Conservation (phyloP, 2,113 vertebrate genomes). For the Prunella himalayana region DNA sequence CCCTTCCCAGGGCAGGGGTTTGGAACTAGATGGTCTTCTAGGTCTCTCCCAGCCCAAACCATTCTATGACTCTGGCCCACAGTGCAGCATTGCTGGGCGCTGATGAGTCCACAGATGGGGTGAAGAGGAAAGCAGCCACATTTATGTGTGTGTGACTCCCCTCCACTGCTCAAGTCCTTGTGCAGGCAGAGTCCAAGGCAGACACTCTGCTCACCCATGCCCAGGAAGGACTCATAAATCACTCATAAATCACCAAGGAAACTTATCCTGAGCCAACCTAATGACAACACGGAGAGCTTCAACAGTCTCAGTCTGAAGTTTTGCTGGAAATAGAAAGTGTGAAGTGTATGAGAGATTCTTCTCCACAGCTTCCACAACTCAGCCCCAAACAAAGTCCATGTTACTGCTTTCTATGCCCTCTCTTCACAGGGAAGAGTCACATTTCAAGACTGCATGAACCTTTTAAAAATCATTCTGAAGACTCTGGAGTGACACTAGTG, state of each 20-base stretch:
- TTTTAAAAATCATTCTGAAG: not conserved
- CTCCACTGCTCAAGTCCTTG: not conserved
- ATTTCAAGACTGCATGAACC: not conserved
- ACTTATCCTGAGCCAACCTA: not conserved
- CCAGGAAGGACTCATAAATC: not conserved
- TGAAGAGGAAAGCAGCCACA: not conserved
- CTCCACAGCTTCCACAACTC: not conserved
- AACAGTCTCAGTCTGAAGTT: not conserved
- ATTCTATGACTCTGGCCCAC: not conserved
- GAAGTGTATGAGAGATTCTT: not conserved
- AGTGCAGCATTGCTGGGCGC: not conserved
- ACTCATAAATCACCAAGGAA: not conserved
- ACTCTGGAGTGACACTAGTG: not conserved
- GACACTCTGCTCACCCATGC: accelerated
- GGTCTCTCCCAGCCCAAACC: not conserved
- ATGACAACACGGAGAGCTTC: not conserved
- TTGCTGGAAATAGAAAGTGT: not conserved
- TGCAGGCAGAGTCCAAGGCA: not conserved
- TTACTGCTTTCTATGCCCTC: not conserved
- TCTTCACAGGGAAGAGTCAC: not conserved
- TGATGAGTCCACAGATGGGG: not conserved
- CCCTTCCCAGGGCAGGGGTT: not conserved
- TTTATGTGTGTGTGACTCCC: not conserved
- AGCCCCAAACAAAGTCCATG: not conserved
- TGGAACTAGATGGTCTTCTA: not conserved